These are phyloP conservation scores for Xestia sexstrigata DNA, from an alignment of 2,888 invertebrate genomes.

Conservation along the genomic window DNA sequence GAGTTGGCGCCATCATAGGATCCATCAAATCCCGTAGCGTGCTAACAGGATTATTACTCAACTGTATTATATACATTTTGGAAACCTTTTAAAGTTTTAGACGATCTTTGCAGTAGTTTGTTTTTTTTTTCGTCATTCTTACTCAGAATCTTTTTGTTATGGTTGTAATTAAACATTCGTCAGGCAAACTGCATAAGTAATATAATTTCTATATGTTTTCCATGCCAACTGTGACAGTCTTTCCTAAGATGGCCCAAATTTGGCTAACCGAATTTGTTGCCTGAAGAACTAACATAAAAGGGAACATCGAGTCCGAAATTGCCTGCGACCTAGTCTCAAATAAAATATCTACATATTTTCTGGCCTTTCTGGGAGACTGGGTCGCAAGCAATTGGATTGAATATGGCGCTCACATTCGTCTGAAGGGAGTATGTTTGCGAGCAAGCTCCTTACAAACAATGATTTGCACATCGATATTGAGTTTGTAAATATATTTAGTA, in stretches of 20 bases:
- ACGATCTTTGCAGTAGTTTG: neutral
- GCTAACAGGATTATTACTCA: neutral
- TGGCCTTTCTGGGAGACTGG: neutral
- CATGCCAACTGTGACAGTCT: neutral
- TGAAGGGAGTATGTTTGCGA: neutral
- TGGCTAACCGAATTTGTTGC: neutral
- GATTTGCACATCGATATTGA: neutral
- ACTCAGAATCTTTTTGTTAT: neutral
- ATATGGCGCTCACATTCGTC: neutral
- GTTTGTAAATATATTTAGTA: no score
- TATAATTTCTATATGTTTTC: neutral
- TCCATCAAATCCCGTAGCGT: neutral
- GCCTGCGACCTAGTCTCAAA: neutral
- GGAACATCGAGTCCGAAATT: conserved; percentile 18
- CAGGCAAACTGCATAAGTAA: neutral
- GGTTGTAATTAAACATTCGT: neutral
- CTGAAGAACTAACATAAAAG: conserved; percentile 2
- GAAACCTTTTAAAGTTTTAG: no score
- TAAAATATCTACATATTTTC: conserved; percentile 8
- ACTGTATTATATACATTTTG: neutral
- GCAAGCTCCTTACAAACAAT: neutral
- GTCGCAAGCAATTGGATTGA: neutral
- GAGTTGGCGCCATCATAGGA: neutral
- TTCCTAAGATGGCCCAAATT: conserved; percentile 5
- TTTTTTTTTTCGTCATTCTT: neutral